Evolutionary conservation across 2,888 invertebrate species (phyloP), one percentile per base, ranked within the genome.

Genomic region (Tetheella fluctuosa): DNA sequence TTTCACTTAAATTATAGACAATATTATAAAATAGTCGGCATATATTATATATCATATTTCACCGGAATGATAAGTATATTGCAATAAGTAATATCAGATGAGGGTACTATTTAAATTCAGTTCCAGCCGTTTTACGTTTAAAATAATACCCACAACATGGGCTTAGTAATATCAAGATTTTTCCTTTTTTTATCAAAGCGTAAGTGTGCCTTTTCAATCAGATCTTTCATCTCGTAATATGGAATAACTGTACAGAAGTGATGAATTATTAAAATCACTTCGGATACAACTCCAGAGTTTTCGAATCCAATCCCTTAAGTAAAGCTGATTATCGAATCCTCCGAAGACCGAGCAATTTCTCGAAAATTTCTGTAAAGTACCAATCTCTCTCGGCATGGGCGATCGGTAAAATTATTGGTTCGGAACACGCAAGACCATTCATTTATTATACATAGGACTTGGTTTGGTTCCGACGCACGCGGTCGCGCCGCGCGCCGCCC

Each of bases 251-350:
- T 80, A 81, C 76, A 78, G 76, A 78, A 81, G 78, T 84, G 85
- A 90, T 91, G 90, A 91, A 91, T 91, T 91, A 92, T 92, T 92
- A 90, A 91, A 91, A 89, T 89, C 88, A 86, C 89, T 90, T 83
- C 76, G 79, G 87, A 86, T 88, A 89, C 88, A 89, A 90, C 90
- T 80, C n/a, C n/a, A n/a, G 88, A 86, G 84, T 89, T 90, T 83
- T 86, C 83, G 85, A 85, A 90, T 88, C 87, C 90, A 91, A 91
- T 91, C 89, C 89, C 89, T 90, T 91, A 91, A 91, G 92, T 89
- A 90, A 91, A 90, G 89, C 88, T 90, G 90, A 91, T 91, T 91
- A 90, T 90, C 81, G 85, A 85, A 88, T 87, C 84, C 88, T 80
- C 82, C 65, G 77, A 81, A 84, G 86, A 82, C 78, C 79, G 77